Evolutionary conservation across 2,888 invertebrate species (phyloP).

Genomic region (Micropterix aruncella): DNA sequence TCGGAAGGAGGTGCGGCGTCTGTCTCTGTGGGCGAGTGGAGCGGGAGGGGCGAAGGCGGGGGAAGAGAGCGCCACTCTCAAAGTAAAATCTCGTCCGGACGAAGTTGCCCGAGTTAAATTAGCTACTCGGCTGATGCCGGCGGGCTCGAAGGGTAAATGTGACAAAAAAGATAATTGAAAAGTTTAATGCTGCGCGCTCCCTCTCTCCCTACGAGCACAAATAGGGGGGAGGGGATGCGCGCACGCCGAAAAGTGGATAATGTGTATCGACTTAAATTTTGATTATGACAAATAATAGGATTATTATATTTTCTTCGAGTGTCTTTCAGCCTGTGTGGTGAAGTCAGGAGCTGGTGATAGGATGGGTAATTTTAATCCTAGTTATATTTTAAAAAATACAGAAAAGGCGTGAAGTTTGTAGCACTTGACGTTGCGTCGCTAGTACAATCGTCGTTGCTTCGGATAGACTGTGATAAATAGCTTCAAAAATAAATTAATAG

Average conservation of each 20-base stretch:
- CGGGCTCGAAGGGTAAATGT: conserved; percentile 39
- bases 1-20: conserved; percentile 4
- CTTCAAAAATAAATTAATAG: no score
- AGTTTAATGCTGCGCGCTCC: conserved; percentile 34
- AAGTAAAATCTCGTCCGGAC: conserved; percentile 12
- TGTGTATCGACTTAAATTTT: no score
- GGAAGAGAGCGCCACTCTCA: not conserved
- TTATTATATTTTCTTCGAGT: no score
- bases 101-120: conserved; percentile 43
- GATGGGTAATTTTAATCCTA: no score
- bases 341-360: no score
- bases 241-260: not conserved
- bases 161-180: conserved; percentile 40
- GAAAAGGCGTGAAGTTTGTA: no score
- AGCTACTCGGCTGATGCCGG: conserved; percentile 14
- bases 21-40: not conserved
- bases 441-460: no score
- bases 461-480: no score
- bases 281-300: no score
- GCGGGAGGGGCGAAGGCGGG: not conserved
- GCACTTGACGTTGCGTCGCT: no score
- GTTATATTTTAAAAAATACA: no score
- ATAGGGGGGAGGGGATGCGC: conserved; percentile 4
- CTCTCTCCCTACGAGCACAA: conserved; percentile 16
- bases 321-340: no score